phyloP scores from a whole-genome alignment of 2,113 vertebrate genomes.

The Misgurnus anguillicaudatus region DNA sequence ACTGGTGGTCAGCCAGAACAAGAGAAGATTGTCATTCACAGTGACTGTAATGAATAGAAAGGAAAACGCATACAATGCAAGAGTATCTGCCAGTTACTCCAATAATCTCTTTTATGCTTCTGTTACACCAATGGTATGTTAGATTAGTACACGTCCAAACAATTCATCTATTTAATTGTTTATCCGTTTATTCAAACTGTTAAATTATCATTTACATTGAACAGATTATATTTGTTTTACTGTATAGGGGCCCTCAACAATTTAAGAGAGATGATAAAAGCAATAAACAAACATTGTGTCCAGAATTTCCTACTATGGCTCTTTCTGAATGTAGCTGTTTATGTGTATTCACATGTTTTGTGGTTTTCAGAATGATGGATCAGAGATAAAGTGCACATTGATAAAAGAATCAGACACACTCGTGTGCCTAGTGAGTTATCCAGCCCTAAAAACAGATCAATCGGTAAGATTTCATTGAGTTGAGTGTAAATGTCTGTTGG shows the following conservation, averaged over 20 bases:
- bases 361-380: slow-evolving; percentile 77
- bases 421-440: slow-evolving; percentile 80
- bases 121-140: slow-evolving; percentile 69
- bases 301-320: too few relatives aligned
- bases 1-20: slow-evolving; percentile 79
- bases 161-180: neutral
- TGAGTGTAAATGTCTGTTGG: neutral
- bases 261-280: too few relatives aligned
- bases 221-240: too few relatives aligned
- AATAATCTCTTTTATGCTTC: slow-evolving; percentile 83
- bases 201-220: neutral
- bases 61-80: slow-evolving; percentile 84
- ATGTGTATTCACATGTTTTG: too few relatives aligned
- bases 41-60: slow-evolving; percentile 77
- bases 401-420: slow-evolving; percentile 67
- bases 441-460: slow-evolving; percentile 74
- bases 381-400: slow-evolving; percentile 78
- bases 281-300: too few relatives aligned
- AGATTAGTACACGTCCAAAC: neutral
- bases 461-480: slow-evolving; percentile 69
- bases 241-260: too few relatives aligned
- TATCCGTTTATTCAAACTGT: neutral
- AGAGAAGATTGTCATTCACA: slow-evolving; percentile 72
- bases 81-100: slow-evolving; percentile 75
- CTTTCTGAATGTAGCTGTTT: too few relatives aligned